A percentile compares a stretch with the other conserved stretches of the same genome.
phyloP scores from a whole-genome alignment of 1,140 invertebrate species.

The Aporrectodea caliginosa region DNA sequence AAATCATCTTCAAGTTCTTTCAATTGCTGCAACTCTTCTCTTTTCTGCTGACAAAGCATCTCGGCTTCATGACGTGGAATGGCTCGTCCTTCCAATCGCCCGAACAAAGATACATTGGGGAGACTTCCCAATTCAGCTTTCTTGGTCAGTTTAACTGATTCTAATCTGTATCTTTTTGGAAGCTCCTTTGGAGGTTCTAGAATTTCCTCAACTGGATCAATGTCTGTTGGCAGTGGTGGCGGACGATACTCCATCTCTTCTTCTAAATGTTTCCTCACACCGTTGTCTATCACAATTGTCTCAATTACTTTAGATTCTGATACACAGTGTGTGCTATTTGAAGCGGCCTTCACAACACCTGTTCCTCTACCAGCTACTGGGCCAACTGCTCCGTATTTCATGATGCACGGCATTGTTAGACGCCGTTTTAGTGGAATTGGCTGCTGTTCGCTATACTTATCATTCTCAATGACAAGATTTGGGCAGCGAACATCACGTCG shows the following conservation, averaged over 20 bases:
- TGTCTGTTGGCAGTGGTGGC: neutral
- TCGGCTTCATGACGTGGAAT: slow-evolving; percentile 11
- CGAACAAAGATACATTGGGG: slow-evolving; percentile 7
- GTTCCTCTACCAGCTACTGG: neutral
- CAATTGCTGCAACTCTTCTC: slow-evolving; percentile 4
- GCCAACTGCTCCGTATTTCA: neutral
- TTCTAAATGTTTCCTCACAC: neutral
- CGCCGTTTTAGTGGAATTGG: neutral
- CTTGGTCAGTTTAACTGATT: neutral
- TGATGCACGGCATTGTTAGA: slow-evolving; percentile 8
- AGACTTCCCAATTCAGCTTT: slow-evolving; percentile 8
- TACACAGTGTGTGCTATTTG: neutral
- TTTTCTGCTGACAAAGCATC: slow-evolving; percentile 14
- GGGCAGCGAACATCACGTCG: neutral
- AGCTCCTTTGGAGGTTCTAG: neutral
- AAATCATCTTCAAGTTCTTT: neutral
- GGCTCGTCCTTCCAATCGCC: slow-evolving; percentile 7
- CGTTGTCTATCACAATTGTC: neutral
- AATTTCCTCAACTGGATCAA: neutral
- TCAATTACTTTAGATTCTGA: neutral
- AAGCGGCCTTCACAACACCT: neutral
- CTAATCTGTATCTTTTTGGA: neutral
- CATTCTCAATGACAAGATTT: neutral
- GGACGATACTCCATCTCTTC: neutral
- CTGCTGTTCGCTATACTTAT: neutral